phyloP scores from a whole-genome alignment of 2,888 invertebrate species.

The Alentia gelatinosa region DNA sequence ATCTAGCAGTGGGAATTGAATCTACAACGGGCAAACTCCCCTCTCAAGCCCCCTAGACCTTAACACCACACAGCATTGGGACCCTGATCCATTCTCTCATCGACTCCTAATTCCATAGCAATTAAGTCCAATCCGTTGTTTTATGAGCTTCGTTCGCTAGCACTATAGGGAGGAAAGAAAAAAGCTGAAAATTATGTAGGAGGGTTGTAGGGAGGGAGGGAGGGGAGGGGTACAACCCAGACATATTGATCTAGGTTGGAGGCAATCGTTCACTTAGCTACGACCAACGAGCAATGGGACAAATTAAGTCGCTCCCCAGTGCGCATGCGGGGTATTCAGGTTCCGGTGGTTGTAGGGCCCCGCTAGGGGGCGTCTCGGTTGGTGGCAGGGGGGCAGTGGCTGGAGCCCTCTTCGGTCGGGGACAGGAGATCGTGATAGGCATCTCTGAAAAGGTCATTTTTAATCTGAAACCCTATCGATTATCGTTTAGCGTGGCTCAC shows the following conservation, averaged over 20 bases:
- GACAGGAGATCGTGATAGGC: neutral
- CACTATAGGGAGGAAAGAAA: neutral
- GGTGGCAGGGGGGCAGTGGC: neutral
- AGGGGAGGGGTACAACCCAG: neutral
- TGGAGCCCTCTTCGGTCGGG: neutral
- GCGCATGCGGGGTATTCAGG: neutral
- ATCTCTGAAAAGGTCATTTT: neutral
- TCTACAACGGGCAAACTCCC: no score
- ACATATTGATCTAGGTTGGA: neutral
- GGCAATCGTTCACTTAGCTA: constrained; percentile 12
- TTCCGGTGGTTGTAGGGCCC: neutral
- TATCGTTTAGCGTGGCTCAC: neutral
- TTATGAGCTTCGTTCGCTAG: neutral
- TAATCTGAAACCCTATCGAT: neutral
- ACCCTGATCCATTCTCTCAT: neutral
- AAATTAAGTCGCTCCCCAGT: neutral
- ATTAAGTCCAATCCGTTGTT: neutral
- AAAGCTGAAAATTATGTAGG: neutral
- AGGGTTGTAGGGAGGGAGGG: neutral
- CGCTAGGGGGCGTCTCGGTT: neutral
- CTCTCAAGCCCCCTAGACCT: no score
- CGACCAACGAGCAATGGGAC: constrained; percentile 13
- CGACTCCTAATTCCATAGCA: neutral
- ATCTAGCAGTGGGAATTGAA: no score
- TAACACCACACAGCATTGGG: neutral